Evolutionary conservation across 1,140 invertebrate genomes (phyloP), one percentile per base, ranked within the genome.

Genomic region (Dysdera silvatica): DNA sequence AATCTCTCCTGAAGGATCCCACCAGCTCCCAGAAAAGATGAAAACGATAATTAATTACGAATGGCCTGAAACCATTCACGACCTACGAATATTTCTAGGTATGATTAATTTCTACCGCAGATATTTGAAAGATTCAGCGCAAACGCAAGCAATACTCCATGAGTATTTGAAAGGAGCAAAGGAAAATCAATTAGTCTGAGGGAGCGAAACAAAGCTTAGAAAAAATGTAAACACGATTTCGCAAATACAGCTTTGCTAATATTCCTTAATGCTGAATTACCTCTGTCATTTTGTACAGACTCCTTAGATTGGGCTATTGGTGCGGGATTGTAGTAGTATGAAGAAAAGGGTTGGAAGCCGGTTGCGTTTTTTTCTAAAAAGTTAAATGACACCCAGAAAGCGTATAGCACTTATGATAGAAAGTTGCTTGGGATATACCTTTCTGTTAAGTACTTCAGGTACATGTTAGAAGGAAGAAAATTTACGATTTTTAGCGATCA

Each of bases 21-120:
- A n/a, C n/a, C n/a, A n/a, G n/a, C 29, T 58, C 16, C 56, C 56
- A 18, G 56, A 56, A 8, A 45, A 52, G 32, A 20, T 58, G 51
- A 6, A 58, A 52, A 23, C 28, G n/a, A 12, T 16, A 16, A 24
- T 56, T 3, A 62, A 75, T 0, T 72, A 76, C 0, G 67, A 70
- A 14, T 53, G 31, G 48, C 77, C 76, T 0, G 55, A 10, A 32
- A 69, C 76, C 58, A 51, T 71, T 18, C 67, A 69, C 16, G 65
- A 76, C 60, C 35, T 77, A 6, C 67, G 70, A 49, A 51, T 67
- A 4, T 74, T 75, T 62, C 16, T 74, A n/a, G 76, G 75, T 3
- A 63, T 75, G 35, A 54, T 77, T 2, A 77, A 75, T 56, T 76
- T 74, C 67, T 78, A 78, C 66, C 69, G 67, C 5, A 71, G 64